Percentiles rank a stretch among this genome's conserved stretches.
These are phyloP conservation scores for Cynopterus brachyotis DNA, from an alignment of 2,113 vertebrate species.

Conservation along the genomic window DNA sequence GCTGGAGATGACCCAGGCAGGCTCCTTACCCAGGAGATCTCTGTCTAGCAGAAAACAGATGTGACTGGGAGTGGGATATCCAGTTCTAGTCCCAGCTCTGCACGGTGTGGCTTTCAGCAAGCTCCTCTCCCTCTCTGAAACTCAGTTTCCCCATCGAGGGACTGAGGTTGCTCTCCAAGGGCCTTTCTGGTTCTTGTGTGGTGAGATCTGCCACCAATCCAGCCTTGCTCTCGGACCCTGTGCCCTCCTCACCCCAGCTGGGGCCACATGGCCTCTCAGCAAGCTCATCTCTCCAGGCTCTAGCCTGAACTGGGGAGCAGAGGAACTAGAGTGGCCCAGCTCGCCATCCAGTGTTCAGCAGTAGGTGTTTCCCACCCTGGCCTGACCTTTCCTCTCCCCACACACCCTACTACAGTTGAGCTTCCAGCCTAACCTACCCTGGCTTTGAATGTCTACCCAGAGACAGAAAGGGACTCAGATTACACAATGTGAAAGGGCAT, in stretches of 20 bases:
- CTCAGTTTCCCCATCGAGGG: background rate
- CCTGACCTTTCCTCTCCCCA: background rate
- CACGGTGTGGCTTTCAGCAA: background rate
- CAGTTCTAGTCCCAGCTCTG: background rate
- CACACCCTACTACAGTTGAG: background rate
- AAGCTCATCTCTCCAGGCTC: background rate
- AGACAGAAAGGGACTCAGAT: background rate
- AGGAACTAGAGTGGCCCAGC: accelerated
- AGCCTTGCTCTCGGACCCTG: background rate
- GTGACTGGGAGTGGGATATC: background rate
- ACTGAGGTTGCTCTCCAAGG: background rate
- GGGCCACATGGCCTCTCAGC: background rate
- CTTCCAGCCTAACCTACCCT: background rate
- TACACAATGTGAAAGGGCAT: background rate
- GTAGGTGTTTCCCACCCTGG: background rate
- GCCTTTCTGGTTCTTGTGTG: background rate
- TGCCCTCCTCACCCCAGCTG: background rate
- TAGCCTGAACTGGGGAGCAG: too few species aligned
- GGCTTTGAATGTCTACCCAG: too few species aligned
- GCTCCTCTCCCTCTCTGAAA: background rate
- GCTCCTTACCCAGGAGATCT: too few species aligned
- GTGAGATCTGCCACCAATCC: too few species aligned
- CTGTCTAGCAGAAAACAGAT: background rate
- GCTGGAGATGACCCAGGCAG: background rate
- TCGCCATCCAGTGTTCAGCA: background rate